Conservation (phyloP, 2,888 invertebrate species). For the Campopleginae sp. region DNA sequence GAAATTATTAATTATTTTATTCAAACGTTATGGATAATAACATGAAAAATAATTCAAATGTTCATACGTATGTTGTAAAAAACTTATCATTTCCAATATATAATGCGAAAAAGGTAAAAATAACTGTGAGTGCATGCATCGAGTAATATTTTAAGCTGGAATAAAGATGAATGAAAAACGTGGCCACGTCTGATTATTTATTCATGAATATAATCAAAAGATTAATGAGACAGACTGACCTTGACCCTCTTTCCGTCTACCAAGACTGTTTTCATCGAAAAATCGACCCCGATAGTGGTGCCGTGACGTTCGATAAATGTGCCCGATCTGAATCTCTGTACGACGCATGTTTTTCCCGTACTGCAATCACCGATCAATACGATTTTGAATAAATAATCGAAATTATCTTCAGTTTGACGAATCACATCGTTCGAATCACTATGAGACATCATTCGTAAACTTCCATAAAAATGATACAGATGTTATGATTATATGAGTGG, state of each 20-base stretch:
- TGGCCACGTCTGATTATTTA: not conserved
- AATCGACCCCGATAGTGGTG: constrained; percentile 98
- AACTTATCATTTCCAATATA: not conserved
- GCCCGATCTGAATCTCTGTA: constrained; percentile 97
- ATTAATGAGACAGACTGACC: constrained; percentile 85
- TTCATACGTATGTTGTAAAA: not conserved
- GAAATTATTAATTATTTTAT: not conserved
- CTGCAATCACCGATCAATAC: constrained; percentile 97
- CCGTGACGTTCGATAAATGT: constrained; percentile 98
- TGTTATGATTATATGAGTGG: constrained; percentile 25
- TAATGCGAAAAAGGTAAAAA: not conserved
- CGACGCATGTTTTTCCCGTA: constrained; percentile 97
- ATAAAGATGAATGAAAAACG: not conserved
- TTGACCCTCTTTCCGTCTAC: constrained; percentile 98
- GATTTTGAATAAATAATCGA: constrained; percentile 98
- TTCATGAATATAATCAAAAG: not conserved
- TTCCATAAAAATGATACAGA: constrained; percentile 67
- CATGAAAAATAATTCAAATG: not conserved
- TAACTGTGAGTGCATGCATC: not conserved
- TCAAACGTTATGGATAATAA: not conserved
- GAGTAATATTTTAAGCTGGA: not conserved
- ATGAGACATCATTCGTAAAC: constrained; percentile 86
- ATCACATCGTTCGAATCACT: constrained; percentile 91
- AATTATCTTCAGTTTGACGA: constrained; percentile 92
- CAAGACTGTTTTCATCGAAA: constrained; percentile 98